These are phyloP conservation scores for Arizona elegans DNA, from an alignment of 2,113 vertebrate species.

Conservation along the genomic window DNA sequence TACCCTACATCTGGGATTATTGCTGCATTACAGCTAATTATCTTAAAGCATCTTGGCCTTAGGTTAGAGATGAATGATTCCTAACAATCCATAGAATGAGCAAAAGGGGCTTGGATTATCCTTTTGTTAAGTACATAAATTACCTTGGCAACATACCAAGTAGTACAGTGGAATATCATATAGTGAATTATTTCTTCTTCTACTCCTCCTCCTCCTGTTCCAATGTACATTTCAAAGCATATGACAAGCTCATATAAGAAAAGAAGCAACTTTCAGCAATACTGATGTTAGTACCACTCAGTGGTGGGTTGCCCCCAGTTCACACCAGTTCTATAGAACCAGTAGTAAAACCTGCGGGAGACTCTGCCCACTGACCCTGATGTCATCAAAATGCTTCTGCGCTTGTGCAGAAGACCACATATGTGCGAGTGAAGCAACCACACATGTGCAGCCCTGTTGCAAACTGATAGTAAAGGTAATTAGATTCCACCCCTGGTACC, in stretches of 20 bases:
- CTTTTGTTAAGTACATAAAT: constrained; percentile 45
- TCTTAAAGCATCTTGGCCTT: constrained; percentile 73
- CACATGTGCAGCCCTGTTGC: too few relatives aligned
- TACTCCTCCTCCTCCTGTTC: neutral
- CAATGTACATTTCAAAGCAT: neutral
- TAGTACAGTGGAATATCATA: neutral
- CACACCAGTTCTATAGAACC: too few relatives aligned
- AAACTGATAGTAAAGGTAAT: too few relatives aligned
- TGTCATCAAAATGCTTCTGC: too few relatives aligned
- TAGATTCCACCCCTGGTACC: neutral
- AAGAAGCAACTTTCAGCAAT: neutral
- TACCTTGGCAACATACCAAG: constrained; percentile 2
- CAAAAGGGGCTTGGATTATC: constrained; percentile 42
- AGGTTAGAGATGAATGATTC: constrained; percentile 67
- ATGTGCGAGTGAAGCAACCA: too few relatives aligned
- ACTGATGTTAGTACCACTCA: neutral
- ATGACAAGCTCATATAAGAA: neutral
- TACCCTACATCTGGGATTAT: constrained; percentile 69
- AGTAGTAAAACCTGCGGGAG: too few relatives aligned
- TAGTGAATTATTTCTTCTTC: neutral
- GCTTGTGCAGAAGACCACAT: too few relatives aligned
- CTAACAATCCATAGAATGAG: constrained; percentile 52
- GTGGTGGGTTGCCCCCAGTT: too few relatives aligned
- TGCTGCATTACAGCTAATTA: constrained; percentile 71
- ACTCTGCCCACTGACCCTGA: too few relatives aligned